A percentile compares a stretch with the other conserved stretches of the same genome.
These are phyloP conservation scores for Caenorhabditis angaria DNA, from an alignment of 2,888 invertebrate species.

Conservation along the genomic window DNA sequence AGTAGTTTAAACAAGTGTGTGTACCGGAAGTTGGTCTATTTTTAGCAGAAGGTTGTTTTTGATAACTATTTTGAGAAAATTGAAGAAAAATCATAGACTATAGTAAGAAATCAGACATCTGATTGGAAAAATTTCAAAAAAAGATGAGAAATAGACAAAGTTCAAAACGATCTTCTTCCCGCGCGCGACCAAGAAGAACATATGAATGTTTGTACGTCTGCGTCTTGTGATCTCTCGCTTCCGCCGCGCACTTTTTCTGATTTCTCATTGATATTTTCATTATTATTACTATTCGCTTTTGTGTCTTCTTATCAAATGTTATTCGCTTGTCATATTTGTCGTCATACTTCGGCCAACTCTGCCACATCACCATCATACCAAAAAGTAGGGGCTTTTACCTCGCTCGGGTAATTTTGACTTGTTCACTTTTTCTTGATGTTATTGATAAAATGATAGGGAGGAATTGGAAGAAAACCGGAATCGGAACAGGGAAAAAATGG, in stretches of 20 bases:
- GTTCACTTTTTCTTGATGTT: too few species aligned
- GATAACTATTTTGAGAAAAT: not conserved
- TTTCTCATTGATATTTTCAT: not conserved
- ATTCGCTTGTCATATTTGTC: constrained; percentile 6
- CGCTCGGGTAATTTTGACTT: too few species aligned
- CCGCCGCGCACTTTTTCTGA: not conserved
- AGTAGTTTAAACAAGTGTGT: not conserved
- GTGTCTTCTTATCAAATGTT: not conserved
- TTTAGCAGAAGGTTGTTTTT: not conserved
- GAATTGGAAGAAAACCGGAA: not conserved
- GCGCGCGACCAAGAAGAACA: not conserved
- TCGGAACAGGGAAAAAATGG: not conserved
- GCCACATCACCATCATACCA: not conserved
- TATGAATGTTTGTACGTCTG: not conserved
- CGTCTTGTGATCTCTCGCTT: not conserved
- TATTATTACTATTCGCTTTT: not conserved
- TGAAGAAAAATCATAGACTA: too few species aligned
- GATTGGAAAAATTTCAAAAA: too few species aligned
- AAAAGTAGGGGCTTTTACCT: not conserved
- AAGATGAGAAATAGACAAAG: too few species aligned
- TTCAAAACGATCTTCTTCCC: too few species aligned
- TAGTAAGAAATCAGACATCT: too few species aligned
- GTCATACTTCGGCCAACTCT: not conserved
- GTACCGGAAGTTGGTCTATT: not conserved
- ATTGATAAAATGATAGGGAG: not conserved